Evolutionary conservation across 2,888 invertebrate genomes (phyloP).

Genomic region (Pandemis cinnamomeana): DNA sequence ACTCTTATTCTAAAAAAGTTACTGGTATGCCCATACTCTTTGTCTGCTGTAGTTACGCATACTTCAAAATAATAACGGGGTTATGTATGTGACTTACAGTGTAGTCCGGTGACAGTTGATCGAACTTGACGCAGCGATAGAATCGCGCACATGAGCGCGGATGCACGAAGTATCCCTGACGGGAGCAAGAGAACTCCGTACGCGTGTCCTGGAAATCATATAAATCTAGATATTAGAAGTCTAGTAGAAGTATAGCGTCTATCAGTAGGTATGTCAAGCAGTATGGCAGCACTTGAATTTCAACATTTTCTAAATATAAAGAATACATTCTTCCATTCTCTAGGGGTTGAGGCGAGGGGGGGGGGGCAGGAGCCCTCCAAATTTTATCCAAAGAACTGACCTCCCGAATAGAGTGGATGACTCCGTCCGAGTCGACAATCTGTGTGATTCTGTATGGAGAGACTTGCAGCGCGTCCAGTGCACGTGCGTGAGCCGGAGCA

Average conservation of each 20-base stretch:
- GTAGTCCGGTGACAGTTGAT: conserved; percentile 89
- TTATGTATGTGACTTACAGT: conserved; percentile 82
- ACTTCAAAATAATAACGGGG: neutral
- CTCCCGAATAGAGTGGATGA: conserved; percentile 88
- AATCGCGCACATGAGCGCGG: conserved; percentile 91
- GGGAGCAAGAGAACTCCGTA: conserved; percentile 89
- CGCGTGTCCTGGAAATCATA: conserved; percentile 84
- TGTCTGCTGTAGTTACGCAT: neutral
- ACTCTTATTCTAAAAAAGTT: too few relatives aligned
- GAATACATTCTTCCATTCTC: too few relatives aligned
- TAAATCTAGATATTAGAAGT: neutral
- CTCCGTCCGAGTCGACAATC: conserved; percentile 89
- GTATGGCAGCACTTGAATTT: too few relatives aligned
- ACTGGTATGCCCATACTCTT: too few relatives aligned
- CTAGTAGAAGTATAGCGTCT: too few relatives aligned
- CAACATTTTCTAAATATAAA: too few relatives aligned
- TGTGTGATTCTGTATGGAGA: conserved; percentile 90
- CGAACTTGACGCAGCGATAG: conserved; percentile 92
- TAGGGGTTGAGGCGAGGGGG: too few relatives aligned
- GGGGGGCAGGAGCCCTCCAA: too few relatives aligned
- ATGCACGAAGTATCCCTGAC: conserved; percentile 92
- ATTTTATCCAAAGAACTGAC: conserved; percentile 56
- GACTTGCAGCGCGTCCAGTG: conserved; percentile 86
- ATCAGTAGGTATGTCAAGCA: too few relatives aligned
- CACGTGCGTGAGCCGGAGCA: conserved; percentile 66